phyloP scores from a whole-genome alignment of 2,797 vertebrate genomes.

The Mormyrus hasselquistii region DNA sequence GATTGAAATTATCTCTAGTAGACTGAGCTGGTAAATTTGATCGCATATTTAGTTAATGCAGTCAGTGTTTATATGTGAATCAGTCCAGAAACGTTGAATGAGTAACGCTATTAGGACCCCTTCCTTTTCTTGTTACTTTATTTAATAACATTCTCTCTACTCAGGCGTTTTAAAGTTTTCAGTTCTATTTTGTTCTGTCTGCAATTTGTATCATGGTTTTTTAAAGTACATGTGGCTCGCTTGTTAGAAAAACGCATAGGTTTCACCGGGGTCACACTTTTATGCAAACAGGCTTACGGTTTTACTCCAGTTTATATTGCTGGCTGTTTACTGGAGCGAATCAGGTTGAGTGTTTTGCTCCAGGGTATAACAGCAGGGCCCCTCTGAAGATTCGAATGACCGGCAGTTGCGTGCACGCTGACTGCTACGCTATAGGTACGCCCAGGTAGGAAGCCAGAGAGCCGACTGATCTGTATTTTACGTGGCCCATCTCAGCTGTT shows the following conservation, averaged over 20 bases:
- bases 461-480: neutral
- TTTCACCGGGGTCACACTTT: neutral
- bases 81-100: neutral
- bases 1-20: neutral
- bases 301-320: neutral
- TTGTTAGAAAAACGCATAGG: neutral
- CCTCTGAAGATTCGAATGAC: neutral
- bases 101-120: neutral
- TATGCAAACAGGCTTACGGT: neutral
- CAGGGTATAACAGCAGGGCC: neutral
- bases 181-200: neutral
- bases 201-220: neutral
- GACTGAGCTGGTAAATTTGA: neutral
- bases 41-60: neutral
- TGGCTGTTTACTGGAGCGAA: neutral
- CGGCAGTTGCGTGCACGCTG: neutral
- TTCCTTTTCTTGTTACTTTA: neutral
- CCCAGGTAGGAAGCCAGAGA: neutral
- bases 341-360: neutral
- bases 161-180: neutral
- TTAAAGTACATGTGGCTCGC: neutral
- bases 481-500: neutral
- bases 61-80: neutral
- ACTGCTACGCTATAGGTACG: neutral
- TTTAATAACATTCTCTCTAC: neutral